A percentile compares a stretch with the other conserved stretches of the same genome.
phyloP scores from a whole-genome alignment of 2,888 invertebrate species.

The Aethes cnicana region DNA sequence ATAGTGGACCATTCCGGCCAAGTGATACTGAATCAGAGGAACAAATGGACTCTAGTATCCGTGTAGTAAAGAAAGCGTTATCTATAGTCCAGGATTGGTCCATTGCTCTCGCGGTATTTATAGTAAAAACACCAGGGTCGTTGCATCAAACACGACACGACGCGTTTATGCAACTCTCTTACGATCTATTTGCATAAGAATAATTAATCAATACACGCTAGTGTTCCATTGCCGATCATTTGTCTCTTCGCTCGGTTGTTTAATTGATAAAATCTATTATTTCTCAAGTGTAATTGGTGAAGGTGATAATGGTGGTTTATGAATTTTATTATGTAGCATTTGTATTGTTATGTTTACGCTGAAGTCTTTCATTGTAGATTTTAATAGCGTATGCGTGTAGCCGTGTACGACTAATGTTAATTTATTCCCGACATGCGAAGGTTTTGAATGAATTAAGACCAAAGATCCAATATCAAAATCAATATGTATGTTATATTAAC shows the following conservation, averaged over 20 bases:
- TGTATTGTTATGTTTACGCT: no score
- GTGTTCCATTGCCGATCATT: slow-evolving; percentile 23
- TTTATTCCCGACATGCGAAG: no score
- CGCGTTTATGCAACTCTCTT: slow-evolving; percentile 45
- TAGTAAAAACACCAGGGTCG: slow-evolving; percentile 43
- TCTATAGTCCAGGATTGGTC: slow-evolving; percentile 26
- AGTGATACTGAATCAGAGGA: slow-evolving; percentile 19
- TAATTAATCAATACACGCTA: slow-evolving; percentile 33
- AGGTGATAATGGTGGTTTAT: slow-evolving; percentile 14
- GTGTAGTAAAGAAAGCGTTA: slow-evolving; percentile 36
- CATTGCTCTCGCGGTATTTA: slow-evolving; percentile 46
- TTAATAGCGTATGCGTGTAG: no score
- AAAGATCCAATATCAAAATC: no score
- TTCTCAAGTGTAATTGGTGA: slow-evolving; percentile 21
- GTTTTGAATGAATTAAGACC: no score
- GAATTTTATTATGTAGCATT: neutral
- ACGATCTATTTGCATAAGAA: slow-evolving; percentile 44
- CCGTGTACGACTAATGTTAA: no score
- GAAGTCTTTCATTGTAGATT: no score
- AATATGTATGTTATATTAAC: no score
- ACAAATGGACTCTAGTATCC: slow-evolving; percentile 31
- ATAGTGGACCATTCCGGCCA: slow-evolving; percentile 16
- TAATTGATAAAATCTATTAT: slow-evolving; percentile 21
- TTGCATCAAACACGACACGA: slow-evolving; percentile 42
- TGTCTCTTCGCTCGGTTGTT: slow-evolving; percentile 15